Percentiles rank a stretch among this genome's conserved stretches.
phyloP scores from a whole-genome alignment of 2,888 invertebrate genomes.

The Brachypalpus laphriformis region DNA sequence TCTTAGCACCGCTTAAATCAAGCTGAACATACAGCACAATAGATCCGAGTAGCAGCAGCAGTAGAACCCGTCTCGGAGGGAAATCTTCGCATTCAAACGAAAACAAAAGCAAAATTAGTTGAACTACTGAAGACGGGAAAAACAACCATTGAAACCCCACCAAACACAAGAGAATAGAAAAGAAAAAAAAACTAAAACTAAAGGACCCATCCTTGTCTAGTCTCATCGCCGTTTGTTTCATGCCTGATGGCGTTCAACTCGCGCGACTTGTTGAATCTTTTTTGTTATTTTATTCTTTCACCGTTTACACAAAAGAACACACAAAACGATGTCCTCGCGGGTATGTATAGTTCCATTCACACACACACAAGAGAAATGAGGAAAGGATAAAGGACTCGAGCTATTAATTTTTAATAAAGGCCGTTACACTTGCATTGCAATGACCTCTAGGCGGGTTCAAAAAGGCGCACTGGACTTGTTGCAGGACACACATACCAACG shows the following conservation, averaged over 20 bases:
- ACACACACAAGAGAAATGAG: neutral
- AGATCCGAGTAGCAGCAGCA: neutral
- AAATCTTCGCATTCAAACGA: too few species aligned
- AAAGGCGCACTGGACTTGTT: slow-evolving; percentile 49
- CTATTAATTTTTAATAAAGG: slow-evolving; percentile 72
- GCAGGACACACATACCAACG: too few species aligned
- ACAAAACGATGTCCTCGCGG: slow-evolving; percentile 50
- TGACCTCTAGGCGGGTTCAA: slow-evolving; percentile 42
- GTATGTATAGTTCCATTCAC: slow-evolving; percentile 40
- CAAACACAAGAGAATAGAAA: neutral
- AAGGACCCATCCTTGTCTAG: slow-evolving; percentile 56
- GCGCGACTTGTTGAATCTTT: slow-evolving; percentile 62
- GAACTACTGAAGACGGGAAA: slow-evolving; percentile 17
- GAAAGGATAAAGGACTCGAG: slow-evolving; percentile 38
- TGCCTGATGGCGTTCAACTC: slow-evolving; percentile 70
- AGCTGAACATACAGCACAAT: slow-evolving; percentile 45
- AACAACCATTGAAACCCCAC: neutral
- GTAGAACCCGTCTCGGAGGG: too few species aligned
- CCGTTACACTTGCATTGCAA: slow-evolving; percentile 67
- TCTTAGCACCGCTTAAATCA: slow-evolving; percentile 28
- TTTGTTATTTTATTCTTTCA: neutral
- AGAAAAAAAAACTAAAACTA: neutral
- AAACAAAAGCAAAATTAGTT: slow-evolving; percentile 41
- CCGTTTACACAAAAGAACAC: slow-evolving; percentile 35
- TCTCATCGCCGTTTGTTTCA: slow-evolving; percentile 38